phyloP scores from a whole-genome alignment of 2,888 invertebrate genomes.

The Galeopsomyia nigrocyanea region DNA sequence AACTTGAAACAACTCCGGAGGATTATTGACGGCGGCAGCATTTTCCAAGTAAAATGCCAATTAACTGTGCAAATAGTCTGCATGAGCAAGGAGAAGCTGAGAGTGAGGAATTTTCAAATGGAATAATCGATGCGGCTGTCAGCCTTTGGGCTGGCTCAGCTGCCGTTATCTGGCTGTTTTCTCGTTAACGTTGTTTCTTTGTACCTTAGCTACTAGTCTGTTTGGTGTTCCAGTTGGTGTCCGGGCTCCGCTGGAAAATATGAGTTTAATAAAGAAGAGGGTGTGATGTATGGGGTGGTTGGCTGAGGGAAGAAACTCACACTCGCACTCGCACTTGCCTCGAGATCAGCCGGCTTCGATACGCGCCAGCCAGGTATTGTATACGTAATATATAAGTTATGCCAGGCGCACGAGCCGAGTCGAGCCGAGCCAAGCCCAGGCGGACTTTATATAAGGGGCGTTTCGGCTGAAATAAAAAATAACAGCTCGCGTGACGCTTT shows the following conservation, averaged over 20 bases:
- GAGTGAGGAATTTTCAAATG: slow-evolving; percentile 17
- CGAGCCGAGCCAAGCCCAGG: slow-evolving; percentile 28
- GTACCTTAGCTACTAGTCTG: no score
- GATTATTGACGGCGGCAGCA: slow-evolving; percentile 20
- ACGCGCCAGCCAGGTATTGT: slow-evolving; percentile 56
- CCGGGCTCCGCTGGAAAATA: slow-evolving; percentile 63
- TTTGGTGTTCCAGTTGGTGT: slow-evolving; percentile 50
- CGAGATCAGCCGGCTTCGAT: slow-evolving; percentile 63
- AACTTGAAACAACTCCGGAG: slow-evolving; percentile 51
- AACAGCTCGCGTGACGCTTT: slow-evolving; percentile 43
- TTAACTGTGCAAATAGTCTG: slow-evolving; percentile 8
- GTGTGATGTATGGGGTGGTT: slow-evolving; percentile 63
- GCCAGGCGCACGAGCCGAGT: no score
- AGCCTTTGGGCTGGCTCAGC: slow-evolving; percentile 29
- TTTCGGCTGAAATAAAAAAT: slow-evolving; percentile 26
- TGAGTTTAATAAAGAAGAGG: slow-evolving; percentile 67
- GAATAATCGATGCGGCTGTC: slow-evolving; percentile 23
- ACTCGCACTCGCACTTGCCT: slow-evolving; percentile 47
- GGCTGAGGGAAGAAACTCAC: slow-evolving; percentile 58
- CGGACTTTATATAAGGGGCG: slow-evolving; percentile 45
- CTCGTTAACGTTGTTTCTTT: background rate
- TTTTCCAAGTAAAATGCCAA: slow-evolving; percentile 18
- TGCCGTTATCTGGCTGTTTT: background rate
- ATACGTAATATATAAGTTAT: slow-evolving; percentile 60
- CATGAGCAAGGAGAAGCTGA: slow-evolving; percentile 1